Evolutionary conservation across 92 coral and sea anemone species (phyloP), one percentile per base, ranked within the genome.

Genomic region (Umimayanthus chanpuru): DNA sequence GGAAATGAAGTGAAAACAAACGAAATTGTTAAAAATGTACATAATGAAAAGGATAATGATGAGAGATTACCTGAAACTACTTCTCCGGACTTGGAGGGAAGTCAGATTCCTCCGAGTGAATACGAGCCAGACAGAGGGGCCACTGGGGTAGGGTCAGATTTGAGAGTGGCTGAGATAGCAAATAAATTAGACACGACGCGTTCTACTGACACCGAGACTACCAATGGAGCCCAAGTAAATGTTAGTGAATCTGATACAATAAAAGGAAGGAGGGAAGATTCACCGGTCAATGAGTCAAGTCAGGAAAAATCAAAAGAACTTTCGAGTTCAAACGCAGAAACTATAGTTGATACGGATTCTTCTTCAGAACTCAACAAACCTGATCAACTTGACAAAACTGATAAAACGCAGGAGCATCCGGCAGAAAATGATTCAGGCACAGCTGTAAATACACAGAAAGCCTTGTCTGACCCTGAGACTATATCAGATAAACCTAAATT

Each of bases 121-220:
- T 76, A 77, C 28, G 29, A 55, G 9, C n/a, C 39, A 18, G 49
- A 89, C 67, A 82, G 92, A 56, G 91, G 97, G 55, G 91, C 85
- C 16, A 95, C 94, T 8, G 94, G 98, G 6, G 93, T 90, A 10
- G 88, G 88, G 76, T 86, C 96, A 67, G 92, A 93, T 28, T 56
- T 95, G n/a, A 91, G 98, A 77, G 98, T 94, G 38, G 85, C 84
- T 73, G 94, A 90, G 47, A 90, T 87, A 81, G 93, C 93, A 66
- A 88, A 65, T 70, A 30, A 74, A 58, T 75, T 87, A 12, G 91
- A 80, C 61, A 83, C 50, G 29, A 92, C 80, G 14, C 87, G 73
- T 29, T 85, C 81, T 23, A 8, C 73, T 30, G 85, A 71, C 30
- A 0, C 53, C 16, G 81, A 74, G 28, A 80, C 85, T 23, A 36